phyloP scores from a whole-genome alignment of 2,113 vertebrate genomes.

The Atlantisia rogersi region DNA sequence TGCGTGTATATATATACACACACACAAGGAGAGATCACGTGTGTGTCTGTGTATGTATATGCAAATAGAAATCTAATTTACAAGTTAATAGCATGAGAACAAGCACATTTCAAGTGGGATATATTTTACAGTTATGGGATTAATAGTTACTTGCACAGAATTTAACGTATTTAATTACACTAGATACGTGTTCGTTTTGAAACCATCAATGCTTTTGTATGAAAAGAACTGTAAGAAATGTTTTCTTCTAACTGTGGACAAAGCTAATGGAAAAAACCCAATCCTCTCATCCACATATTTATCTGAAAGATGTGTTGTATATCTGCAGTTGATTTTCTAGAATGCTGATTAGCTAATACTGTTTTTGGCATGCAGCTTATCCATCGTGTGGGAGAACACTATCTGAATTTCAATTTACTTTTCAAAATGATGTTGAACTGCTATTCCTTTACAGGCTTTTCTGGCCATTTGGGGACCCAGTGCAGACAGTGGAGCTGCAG shows the following conservation, averaged over 20 bases:
- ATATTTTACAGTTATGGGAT: neutral
- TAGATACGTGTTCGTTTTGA: neutral
- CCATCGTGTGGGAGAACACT: constrained; percentile 13
- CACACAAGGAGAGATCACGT: neutral
- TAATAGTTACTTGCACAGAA: neutral
- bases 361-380: constrained; percentile 55
- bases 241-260: constrained; percentile 9
- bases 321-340: constrained; percentile 55
- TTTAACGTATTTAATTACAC: neutral
- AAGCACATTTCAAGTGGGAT: neutral
- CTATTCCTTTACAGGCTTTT: constrained; percentile 49
- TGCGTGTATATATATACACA: neutral
- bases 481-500: constrained; percentile 47
- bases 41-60: neutral
- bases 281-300: constrained; percentile 19
- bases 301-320: constrained; percentile 42
- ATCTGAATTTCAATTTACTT: constrained; percentile 59
- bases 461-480: constrained; percentile 1
- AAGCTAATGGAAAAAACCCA: constrained; percentile 42
- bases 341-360: constrained; percentile 60
- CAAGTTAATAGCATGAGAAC: neutral
- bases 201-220: neutral
- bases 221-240: neutral
- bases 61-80: constrained; percentile 19
- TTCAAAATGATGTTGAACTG: constrained; percentile 27